Conservation (phyloP, 1,140 invertebrate species). For the Lasioglossum baleicum region DNA sequence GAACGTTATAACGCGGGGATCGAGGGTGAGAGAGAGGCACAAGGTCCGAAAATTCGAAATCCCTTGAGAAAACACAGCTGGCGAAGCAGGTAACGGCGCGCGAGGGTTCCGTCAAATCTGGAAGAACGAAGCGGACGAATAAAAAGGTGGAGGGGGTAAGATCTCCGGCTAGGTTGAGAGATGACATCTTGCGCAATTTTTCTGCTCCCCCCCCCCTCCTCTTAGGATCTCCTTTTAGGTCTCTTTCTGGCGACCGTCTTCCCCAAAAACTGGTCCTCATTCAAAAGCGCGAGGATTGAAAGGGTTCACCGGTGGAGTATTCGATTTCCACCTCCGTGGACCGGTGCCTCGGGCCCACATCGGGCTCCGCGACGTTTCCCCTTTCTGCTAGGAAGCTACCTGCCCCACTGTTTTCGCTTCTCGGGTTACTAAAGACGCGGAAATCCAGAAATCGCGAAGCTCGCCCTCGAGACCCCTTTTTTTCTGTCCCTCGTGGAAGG, state of each 20-base stretch:
- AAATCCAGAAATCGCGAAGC: constrained; percentile 78
- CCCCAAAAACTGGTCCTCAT: constrained; percentile 41
- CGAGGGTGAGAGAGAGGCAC: constrained; percentile 4
- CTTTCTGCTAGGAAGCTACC: constrained; percentile 60
- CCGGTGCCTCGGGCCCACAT: neutral
- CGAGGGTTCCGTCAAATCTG: constrained; percentile 51
- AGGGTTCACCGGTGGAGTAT: constrained; percentile 68
- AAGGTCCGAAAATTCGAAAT: constrained; percentile 69
- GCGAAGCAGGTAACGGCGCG: constrained; percentile 51
- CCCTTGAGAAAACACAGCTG: constrained; percentile 79
- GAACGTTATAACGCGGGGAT: neutral
- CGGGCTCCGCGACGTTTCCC: neutral
- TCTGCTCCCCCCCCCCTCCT: constrained; percentile 53
- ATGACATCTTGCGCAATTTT: constrained; percentile 78
- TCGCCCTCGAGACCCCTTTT: constrained; percentile 44
- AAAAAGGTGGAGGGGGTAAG: neutral
- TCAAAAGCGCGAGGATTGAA: constrained; percentile 61
- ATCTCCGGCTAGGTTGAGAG: constrained; percentile 20
- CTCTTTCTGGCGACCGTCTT: constrained; percentile 42
- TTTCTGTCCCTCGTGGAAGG: neutral
- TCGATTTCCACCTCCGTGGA: constrained; percentile 53
- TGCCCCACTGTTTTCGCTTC: constrained; percentile 77
- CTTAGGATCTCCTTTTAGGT: constrained; percentile 21
- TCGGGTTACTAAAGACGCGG: constrained; percentile 79
- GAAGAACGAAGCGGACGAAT: constrained; percentile 26